phyloP scores from a whole-genome alignment of 1,140 invertebrate species.

The Euglossa dilemma region DNA sequence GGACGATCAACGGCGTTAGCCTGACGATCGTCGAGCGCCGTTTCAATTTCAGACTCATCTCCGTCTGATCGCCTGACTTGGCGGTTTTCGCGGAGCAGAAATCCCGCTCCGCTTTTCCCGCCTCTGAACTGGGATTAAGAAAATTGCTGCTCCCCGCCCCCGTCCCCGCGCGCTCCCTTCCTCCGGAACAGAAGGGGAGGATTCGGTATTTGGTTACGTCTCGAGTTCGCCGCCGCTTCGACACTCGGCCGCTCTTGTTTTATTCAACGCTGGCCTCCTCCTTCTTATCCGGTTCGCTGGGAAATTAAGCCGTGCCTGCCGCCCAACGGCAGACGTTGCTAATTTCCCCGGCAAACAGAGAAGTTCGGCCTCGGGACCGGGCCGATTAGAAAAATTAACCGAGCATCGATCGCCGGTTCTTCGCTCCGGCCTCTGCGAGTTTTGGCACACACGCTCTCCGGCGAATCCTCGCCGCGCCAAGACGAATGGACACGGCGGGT shows the following conservation, averaged over 20 bases:
- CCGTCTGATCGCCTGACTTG: constrained; percentile 57
- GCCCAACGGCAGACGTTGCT: constrained; percentile 30
- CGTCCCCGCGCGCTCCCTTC: too few relatives aligned
- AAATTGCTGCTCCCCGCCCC: constrained; percentile 43
- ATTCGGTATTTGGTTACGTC: constrained; percentile 40
- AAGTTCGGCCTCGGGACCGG: background rate
- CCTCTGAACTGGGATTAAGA: constrained; percentile 50
- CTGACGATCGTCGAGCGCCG: constrained; percentile 41
- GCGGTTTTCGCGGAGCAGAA: constrained; percentile 45
- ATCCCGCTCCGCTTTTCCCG: constrained; percentile 37
- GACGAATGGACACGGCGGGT: background rate
- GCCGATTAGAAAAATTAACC: background rate
- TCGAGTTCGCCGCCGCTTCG: constrained; percentile 19
- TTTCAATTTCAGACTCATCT: constrained; percentile 63
- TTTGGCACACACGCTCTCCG: background rate
- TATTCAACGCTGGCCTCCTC: constrained; percentile 10
- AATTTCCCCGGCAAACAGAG: constrained; percentile 29
- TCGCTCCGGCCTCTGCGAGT: background rate
- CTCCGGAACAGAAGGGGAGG: background rate
- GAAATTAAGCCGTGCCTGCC: constrained; percentile 22
- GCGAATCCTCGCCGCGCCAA: background rate
- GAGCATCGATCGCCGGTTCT: constrained; percentile 3
- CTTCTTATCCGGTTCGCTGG: background rate
- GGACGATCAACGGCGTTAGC: background rate
- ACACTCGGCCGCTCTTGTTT: constrained; percentile 26